Base-by-base conservation (phyloP, 1,140 invertebrate species). In the Dinoponera quadriceps region DNA sequence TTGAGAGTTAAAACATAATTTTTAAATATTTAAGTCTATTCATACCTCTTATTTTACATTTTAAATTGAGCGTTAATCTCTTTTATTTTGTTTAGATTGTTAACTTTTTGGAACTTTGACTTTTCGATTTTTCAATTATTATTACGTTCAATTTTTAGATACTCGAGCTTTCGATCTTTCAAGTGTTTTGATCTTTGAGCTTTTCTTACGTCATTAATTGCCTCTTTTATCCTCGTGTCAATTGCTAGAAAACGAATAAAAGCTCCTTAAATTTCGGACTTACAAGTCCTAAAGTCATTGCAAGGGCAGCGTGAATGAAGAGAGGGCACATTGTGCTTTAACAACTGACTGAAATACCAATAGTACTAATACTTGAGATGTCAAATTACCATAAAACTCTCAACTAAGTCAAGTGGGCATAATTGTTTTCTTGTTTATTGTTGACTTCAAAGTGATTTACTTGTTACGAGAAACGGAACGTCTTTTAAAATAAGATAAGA, bases 401-500 rank as follows among this genome's bases (percentile, higher is more conserved):
- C 22, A 51, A 77, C 18, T 25, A 16, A 77, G 3, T n/a, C 22
- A 18, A 78, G 22, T 44, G 16, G 55, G 7, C 33, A 69, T n/a
- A 57, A 38, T 11, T 69, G 5, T 59, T 59, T 71, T 0, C 11
- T 44, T 44, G 38, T 44, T 44, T 57, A n/a, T 29, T 55, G 27
- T 44, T 48, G 33, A 66, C 11, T 63, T 51, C 20, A 29, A 51
- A 60, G 63, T 48, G 44, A 33, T 51, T 60, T 73, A 63, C 44
- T 75, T 75, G 25, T 75, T 75, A 75, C 3, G 48, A 29, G 51
- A 48, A 73, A 5, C 14, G 38, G 44, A 69, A 71, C 4, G 14
- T 54, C 20, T 29, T 59, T 69, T 59, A 80, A 22, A 57, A 57
- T 80, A 80, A 80, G 33, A 48, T 80, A 3, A 80, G 57, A 71